Conservation (phyloP, 2,797 vertebrate species). For the Cuculus canorus region DNA sequence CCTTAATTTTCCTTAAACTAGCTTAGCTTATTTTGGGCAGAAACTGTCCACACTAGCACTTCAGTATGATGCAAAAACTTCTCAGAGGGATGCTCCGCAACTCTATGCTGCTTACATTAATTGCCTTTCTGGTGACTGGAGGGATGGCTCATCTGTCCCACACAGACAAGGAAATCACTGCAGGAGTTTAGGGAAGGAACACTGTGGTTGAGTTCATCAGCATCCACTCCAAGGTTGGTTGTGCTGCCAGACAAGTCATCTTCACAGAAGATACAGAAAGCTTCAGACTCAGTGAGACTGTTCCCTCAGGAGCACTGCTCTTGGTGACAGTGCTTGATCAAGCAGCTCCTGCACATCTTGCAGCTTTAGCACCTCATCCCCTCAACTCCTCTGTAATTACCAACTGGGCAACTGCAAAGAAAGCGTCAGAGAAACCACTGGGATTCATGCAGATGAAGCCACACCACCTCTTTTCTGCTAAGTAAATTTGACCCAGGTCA, state of each 20-base stretch:
- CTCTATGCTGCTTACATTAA: neutral
- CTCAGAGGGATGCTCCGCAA: neutral
- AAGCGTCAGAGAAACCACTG: neutral
- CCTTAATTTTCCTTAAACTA: neutral
- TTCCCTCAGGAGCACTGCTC: neutral
- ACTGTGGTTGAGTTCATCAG: neutral
- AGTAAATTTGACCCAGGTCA: neutral
- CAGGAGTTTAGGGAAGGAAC: neutral
- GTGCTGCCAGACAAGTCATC: neutral
- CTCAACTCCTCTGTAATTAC: neutral
- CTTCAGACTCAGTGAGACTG: neutral
- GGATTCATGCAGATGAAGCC: fast-evolving
- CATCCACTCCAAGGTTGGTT: no score
- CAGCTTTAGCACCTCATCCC: neutral
- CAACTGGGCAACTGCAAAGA: neutral
- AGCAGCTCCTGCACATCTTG: neutral
- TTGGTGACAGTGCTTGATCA: neutral
- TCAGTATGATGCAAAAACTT: neutral
- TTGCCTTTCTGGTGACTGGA: neutral
- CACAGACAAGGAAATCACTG: neutral
- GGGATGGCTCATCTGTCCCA: neutral
- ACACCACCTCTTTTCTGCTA: neutral
- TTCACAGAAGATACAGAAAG: neutral
- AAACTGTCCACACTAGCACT: neutral
- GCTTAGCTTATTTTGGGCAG: neutral